Evolutionary conservation across 2,113 vertebrate genomes (phyloP).

Genomic region (Clarias macrocephalus): DNA sequence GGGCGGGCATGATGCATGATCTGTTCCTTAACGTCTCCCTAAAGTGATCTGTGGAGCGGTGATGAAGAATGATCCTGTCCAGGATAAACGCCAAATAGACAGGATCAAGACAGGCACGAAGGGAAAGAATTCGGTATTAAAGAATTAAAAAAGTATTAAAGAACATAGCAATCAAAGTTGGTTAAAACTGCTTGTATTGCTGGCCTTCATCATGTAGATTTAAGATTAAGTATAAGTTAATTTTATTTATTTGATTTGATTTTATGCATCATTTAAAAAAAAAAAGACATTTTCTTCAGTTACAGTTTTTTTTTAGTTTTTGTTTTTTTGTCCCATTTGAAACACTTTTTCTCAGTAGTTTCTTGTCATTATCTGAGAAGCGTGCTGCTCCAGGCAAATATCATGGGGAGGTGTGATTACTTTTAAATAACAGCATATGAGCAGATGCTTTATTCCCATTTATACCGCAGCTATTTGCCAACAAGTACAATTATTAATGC

Average conservation of each 20-base stretch:
- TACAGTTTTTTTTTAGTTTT: neutral
- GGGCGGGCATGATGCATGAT: slow-evolving; percentile 14
- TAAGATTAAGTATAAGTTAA: too few relatives aligned
- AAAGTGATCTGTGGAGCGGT: slow-evolving; percentile 3
- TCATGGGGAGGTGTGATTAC: neutral
- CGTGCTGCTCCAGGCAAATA: neutral
- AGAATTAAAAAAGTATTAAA: neutral
- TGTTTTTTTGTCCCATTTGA: neutral
- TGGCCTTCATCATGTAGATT: neutral
- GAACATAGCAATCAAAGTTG: too few relatives aligned
- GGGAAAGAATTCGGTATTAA: neutral
- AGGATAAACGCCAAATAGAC: slow-evolving; percentile 7
- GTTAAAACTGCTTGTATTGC: neutral
- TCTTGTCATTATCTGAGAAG: neutral
- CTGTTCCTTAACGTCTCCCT: slow-evolving; percentile 1
- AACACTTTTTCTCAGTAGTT: neutral
- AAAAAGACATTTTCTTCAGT: neutral
- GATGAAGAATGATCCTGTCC: slow-evolving; percentile 24
- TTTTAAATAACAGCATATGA: neutral
- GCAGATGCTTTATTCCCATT: neutral
- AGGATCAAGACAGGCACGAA: neutral
- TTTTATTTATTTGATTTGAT: neutral
- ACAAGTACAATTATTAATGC: neutral
- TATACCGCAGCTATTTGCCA: neutral
- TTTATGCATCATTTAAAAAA: too few relatives aligned